Evolutionary conservation across 2,888 invertebrate genomes (phyloP), one percentile per base, ranked within the genome.

Genomic region (Athalia circularis): DNA sequence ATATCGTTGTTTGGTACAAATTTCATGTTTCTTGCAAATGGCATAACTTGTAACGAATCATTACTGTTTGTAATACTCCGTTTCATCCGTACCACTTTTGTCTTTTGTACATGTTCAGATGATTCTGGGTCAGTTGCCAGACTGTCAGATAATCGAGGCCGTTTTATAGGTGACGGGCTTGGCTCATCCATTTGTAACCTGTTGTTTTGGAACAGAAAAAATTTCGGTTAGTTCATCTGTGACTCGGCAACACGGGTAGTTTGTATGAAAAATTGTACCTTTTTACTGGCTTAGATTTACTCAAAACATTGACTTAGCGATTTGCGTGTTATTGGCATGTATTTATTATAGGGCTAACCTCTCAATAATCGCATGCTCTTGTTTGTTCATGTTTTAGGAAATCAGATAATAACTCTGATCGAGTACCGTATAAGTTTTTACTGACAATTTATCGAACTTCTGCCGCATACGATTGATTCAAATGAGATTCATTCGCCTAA

Each of bases 1-100:
- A 77, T 65, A n/a, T 82, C 80, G 29, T 77, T 80, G 45, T 72
- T 81, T 48, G 77, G 79, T 9, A 80, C 62, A 5, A 81, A 77
- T 78, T 79, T 81, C 80, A 82, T 67, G 15, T 79, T 81, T 11
- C 76, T 57, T 3, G 11, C 4, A 15, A 65, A 67, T 5, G 77
- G 62, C 4, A 47, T 43, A n/a, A n/a, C n/a, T n/a, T n/a, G n/a
- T n/a, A n/a, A n/a, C 6, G 7, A n/a, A n/a, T n/a, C n/a, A n/a
- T n/a, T n/a, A n/a, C n/a, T n/a, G n/a, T n/a, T n/a, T n/a, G n/a
- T n/a, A n/a, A n/a, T n/a, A n/a, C n/a, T n/a, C n/a, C 59, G 59
- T 13, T 72, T 59, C 13, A 54, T 54, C 13, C 72, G 15, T 8
- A 7, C 8, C 47, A 15, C n/a, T n/a, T 57, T 72, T 45, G 43